These are phyloP conservation scores for Conus canariensis DNA, from an alignment of 2,888 invertebrate species.

Conservation along the genomic window DNA sequence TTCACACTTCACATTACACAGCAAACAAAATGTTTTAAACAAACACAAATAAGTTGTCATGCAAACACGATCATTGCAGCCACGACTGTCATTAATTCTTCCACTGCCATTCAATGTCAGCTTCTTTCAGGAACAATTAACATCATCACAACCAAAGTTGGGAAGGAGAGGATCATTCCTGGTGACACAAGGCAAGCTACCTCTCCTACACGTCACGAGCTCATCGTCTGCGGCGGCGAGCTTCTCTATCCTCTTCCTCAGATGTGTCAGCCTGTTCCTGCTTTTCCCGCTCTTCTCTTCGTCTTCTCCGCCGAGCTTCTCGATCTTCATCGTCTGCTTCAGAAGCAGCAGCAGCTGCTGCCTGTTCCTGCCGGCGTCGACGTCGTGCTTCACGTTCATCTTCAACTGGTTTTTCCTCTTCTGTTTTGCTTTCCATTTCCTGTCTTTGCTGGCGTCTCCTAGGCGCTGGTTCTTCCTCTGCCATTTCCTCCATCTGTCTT, in stretches of 20 bases:
- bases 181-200: not conserved
- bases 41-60: no score
- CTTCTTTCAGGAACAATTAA: not conserved
- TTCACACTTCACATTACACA: no score
- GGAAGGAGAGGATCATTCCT: not conserved
- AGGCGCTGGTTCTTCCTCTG: slow-evolving; percentile 3
- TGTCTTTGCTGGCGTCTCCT: slow-evolving; percentile 38
- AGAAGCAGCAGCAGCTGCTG: slow-evolving; percentile 39
- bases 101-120: not conserved
- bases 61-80: not conserved
- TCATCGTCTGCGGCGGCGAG: slow-evolving; percentile 42
- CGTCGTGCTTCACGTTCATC: slow-evolving; percentile 44
- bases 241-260: slow-evolving; percentile 41
- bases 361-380: slow-evolving; percentile 49
- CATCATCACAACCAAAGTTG: no score
- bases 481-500: slow-evolving; percentile 28
- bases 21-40: no score
- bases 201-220: slow-evolving; percentile 36
- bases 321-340: slow-evolving; percentile 51
- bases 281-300: slow-evolving; percentile 54
- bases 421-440: slow-evolving; percentile 36
- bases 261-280: slow-evolving; percentile 47
- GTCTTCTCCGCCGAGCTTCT: slow-evolving; percentile 54
- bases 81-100: not conserved
- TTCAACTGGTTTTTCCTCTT: slow-evolving; percentile 39